These are phyloP conservation scores for Bufotes viridis DNA, from an alignment of 2,797 vertebrate genomes.

Conservation along the genomic window DNA sequence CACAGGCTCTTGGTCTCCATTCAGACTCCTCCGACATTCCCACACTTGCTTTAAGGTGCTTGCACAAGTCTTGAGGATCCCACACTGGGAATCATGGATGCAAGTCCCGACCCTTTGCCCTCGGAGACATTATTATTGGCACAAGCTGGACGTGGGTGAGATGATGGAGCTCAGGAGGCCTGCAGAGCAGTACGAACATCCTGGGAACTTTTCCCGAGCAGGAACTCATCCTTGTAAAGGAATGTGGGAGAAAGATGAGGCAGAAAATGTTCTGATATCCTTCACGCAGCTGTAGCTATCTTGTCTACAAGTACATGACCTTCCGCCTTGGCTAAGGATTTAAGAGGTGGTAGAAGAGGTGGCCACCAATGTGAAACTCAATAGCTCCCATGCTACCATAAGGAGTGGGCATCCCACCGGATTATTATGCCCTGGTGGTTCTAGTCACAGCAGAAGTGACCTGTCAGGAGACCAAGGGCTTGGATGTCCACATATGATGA, in stretches of 20 bases:
- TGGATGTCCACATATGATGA: too few relatives aligned
- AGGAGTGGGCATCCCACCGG: too few relatives aligned
- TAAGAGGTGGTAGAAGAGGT: neutral
- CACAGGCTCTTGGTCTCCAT: neutral
- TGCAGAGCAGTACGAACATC: neutral
- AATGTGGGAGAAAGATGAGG: slow-evolving; percentile 3
- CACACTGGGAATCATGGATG: neutral
- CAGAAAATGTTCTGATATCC: neutral
- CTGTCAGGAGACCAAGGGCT: too few relatives aligned
- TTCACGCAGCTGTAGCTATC: neutral
- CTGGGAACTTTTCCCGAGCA: slow-evolving; percentile 31
- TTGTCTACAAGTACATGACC: neutral
- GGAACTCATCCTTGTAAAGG: neutral
- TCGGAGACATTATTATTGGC: neutral
- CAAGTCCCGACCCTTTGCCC: neutral
- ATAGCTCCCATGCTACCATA: too few relatives aligned
- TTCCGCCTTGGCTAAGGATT: too few relatives aligned
- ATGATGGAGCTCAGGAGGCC: slow-evolving; percentile 34
- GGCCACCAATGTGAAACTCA: neutral
- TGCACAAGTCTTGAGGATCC: neutral
- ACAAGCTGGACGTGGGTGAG: neutral
- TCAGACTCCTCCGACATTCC: slow-evolving; percentile 44
- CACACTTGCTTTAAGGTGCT: slow-evolving; percentile 6
- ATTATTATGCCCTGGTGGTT: too few relatives aligned
- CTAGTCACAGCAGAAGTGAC: too few relatives aligned